Base-by-base conservation (phyloP, 2,888 invertebrate genomes). In the Gryllus longicercus region DNA sequence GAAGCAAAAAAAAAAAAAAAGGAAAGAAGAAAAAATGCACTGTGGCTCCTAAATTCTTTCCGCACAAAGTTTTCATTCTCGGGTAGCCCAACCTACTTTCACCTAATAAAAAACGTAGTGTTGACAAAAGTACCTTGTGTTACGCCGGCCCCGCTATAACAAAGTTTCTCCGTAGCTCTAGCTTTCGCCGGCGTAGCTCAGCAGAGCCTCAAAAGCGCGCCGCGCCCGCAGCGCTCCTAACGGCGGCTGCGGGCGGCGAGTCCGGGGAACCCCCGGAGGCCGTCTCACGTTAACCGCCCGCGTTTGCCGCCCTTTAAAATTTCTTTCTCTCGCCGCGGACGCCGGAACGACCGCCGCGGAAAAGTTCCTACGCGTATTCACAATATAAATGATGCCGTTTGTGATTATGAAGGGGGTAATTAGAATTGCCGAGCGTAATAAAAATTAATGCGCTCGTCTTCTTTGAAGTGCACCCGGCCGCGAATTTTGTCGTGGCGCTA, bases 321-420 rank as follows among this genome's bases (percentile, higher is more conserved):
- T 63, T 63, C 63, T 63, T 63, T 14, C 63, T 18, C 63, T n/a
- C 63, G 14, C 63, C 38, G 38, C 38, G 38, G 38, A 38, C 38
- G 38, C 38, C 38, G 38, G 38, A 38, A 14, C 63, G 63, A 12
- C 14, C 63, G 63, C 63, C 63, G 16, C 63, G 63, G 63, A 63
- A 63, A 63, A 63, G 63, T 63, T 63, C 63, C 63, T 63, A 5
- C 63, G 63, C 63, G 63, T 63, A 63, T 63, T 63, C 63, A 63
- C 63, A 63, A 63, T 63, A 63, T 63, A 63, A 63, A 63, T 63
- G 63, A 63, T 63, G 63, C 63, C 63, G 63, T 63, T 63, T 63
- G 63, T 63, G 63, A 63, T 63, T 63, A 63, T 63, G 63, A 63
- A 63, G 63, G 63, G 38, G 63, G 63, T 63, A 63, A 63, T 63